Evolutionary conservation across 2,888 invertebrate species (phyloP).

Genomic region (Druceiella hillmani): DNA sequence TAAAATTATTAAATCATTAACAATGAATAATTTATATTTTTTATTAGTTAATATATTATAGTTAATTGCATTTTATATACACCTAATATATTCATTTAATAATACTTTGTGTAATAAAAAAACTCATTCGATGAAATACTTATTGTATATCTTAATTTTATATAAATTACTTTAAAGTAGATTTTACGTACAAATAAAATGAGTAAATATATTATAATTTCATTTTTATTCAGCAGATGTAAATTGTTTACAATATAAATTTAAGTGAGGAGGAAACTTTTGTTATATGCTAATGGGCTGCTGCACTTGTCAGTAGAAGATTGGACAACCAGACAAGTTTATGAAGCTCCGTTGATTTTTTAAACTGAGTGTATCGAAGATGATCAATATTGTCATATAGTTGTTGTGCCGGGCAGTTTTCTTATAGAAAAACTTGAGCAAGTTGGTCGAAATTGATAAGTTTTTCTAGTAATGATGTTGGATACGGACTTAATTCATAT

Average conservation of each 20-base stretch:
- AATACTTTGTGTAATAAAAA: neutral
- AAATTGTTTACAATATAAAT: neutral
- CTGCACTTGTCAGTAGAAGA: neutral
- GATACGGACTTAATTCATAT: too few species aligned
- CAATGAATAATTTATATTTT: neutral
- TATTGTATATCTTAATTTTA: neutral
- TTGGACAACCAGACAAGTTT: neutral
- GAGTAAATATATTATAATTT: too few species aligned
- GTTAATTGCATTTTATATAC: neutral
- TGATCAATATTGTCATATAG: neutral
- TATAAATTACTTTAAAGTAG: too few species aligned
- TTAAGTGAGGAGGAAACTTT: too few species aligned
- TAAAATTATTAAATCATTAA: neutral
- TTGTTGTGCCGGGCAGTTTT: neutral
- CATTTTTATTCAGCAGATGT: slow-evolving; percentile 1
- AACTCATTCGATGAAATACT: neutral
- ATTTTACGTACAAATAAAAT: too few species aligned
- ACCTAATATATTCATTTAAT: neutral
- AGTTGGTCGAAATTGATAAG: slow-evolving; percentile 1
- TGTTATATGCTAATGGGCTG: neutral
- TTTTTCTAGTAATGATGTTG: neutral
- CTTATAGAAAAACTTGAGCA: neutral
- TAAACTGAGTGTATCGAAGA: neutral
- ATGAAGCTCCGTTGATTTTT: neutral
- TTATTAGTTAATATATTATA: too few species aligned